Percentiles rank a stretch among this genome's conserved stretches.
Conservation (phyloP, 2,888 invertebrate genomes). For the Orthosia gracilis region DNA sequence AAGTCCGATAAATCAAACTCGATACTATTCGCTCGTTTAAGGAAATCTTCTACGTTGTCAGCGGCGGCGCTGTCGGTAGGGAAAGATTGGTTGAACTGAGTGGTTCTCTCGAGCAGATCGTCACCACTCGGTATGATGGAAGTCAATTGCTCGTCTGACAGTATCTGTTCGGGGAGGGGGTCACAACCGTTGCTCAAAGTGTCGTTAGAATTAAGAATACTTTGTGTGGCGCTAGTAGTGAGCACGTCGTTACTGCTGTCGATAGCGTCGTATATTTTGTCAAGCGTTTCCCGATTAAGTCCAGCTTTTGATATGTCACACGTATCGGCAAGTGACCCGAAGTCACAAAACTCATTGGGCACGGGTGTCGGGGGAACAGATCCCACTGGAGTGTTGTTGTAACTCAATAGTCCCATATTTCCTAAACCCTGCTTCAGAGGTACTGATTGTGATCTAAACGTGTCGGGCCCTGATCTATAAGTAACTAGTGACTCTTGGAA, state of each 20-base stretch:
- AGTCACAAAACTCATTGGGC: slow-evolving; percentile 94
- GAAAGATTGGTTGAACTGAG: slow-evolving; percentile 82
- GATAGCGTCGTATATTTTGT: slow-evolving; percentile 92
- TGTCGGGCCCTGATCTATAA: slow-evolving; percentile 85
- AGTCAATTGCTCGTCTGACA: slow-evolving; percentile 83
- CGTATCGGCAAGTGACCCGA: slow-evolving; percentile 91
- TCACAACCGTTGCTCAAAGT: slow-evolving; percentile 85
- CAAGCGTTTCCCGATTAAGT: slow-evolving; percentile 92
- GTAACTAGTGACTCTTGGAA: slow-evolving; percentile 88
- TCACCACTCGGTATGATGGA: slow-evolving; percentile 84
- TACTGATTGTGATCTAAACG: slow-evolving; percentile 95
- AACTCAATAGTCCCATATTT: slow-evolving; percentile 82
- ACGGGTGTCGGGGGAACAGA: slow-evolving; percentile 93
- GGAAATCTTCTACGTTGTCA: slow-evolving; percentile 86
- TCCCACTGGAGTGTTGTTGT: slow-evolving; percentile 91
- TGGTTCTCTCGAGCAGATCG: slow-evolving; percentile 80
- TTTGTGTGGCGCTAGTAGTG: slow-evolving; percentile 76
- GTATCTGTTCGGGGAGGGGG: slow-evolving; percentile 81
- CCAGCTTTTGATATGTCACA: slow-evolving; percentile 90
- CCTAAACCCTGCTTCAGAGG: slow-evolving; percentile 92
- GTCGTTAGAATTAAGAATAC: slow-evolving; percentile 79
- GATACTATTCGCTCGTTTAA: slow-evolving; percentile 87
- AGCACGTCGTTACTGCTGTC: slow-evolving; percentile 90
- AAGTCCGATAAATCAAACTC: slow-evolving; percentile 86
- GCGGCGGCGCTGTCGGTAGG: slow-evolving; percentile 75